Evolutionary conservation across 2,888 invertebrate species (phyloP), one percentile per base, ranked within the genome.

Genomic region (Lithophane socia): DNA sequence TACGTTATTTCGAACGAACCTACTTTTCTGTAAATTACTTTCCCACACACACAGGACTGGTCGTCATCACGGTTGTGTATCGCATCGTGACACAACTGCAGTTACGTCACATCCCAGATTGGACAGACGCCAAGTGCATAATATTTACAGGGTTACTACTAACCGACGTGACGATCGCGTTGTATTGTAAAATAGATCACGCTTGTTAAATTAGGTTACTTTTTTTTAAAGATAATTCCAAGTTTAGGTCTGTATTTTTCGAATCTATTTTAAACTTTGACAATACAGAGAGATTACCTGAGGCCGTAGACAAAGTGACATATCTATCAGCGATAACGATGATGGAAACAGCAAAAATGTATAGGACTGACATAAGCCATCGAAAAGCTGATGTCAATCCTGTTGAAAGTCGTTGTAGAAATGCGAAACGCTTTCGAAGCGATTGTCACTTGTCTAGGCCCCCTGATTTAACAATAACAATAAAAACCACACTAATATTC

Each of bases 141-240:
- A 49, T 68, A 80, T 71, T 71, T 71, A 80, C 49, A 60, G 49
- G 10, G 12, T 66, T 76, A 76, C 42, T 56, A 67, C 66, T 37
- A 16, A 54, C 29, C 42, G 54, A 29, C 12, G 21, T n/a, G 47
- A 37, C 29, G 24, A 54, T 65, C 8, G 21, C 47, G 10, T 58
- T 69, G 9, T 18, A 58, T 54, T 44, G 8, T 24, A 24, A 44
- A n/a, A 18, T n/a, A n/a, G 0, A 42, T 37, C n/a, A n/a, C 7
- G n/a, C 7, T n/a, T 54, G 10, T 58, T 24, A 24, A 5, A 24
- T 24, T 47, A n/a, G 24, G 1, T 29, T 29, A 29, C 0, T 29
- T 29, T 1, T 1, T 29, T 29, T 29, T 29, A 29, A 29, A 29
- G 29, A 29, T 29, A 29, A 29, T 29, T 29, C 29, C 29, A 29